Base-by-base conservation (phyloP, 2,797 vertebrate species). In the Platalea minor region DNA sequence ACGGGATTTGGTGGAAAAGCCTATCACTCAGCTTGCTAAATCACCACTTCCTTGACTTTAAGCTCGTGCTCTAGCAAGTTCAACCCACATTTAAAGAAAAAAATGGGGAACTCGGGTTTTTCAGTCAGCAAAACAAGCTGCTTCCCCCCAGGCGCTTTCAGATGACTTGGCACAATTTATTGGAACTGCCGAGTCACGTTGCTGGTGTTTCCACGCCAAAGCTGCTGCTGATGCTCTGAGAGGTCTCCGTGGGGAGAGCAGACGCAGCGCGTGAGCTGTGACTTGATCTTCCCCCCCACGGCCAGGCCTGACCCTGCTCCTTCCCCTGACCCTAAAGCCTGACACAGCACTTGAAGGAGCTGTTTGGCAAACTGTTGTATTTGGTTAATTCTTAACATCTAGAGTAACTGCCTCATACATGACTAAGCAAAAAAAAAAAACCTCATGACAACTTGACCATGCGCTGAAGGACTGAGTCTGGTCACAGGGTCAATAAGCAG, bases 381-480 rank as follows among this genome's bases (percentile, higher is more conserved):
- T 54, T 0, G 5, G 24, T 31, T 83, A 8, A 51, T 29, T 39
- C 35, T 60, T 28, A 11, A 12, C 16, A 18, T 17, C 46, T 8
- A 11, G 17, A 48, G 9, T 5, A 14, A 45, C 35, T 8, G 11
- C 59, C 16, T 31, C 51, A 21, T 31, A 7, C 5, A 2, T 63
- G 80, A 67, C 37, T 6, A 16, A 60, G 93, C 85, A 25, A 54
- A 81, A 68, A 37, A 61, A 61, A 45, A 45, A 48, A 50, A 50
- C 59, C 86, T 69, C n/a, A 2, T 7, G 68, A 70, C 23, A 54
- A 24, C 56, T 31, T 21, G 41, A 10, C 33, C 73, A 31, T 2
- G 5, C 0, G 25, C 67, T 17, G 39, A 21, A 39, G 53, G 88
- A 15, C 15, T 0, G 1, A 11, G 50, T 24, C 4, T 13, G 85